Conservation (phyloP, 2,888 invertebrate genomes). For the Strigamia maritima region DNA sequence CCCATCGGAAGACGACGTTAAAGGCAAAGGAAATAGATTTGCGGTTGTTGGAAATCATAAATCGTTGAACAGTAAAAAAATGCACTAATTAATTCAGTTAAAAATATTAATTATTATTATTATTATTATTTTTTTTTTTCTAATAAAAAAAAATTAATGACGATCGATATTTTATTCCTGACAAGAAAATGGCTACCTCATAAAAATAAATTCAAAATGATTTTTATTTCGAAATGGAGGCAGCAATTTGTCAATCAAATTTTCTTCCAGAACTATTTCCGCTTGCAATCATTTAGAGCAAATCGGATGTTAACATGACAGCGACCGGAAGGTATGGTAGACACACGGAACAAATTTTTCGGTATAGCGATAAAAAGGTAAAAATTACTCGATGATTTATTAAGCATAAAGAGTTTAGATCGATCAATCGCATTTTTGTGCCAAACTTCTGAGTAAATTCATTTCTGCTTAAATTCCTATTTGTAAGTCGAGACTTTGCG, state of each 20-base stretch:
- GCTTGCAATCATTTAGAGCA: not conserved
- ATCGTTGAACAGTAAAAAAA: too few relatives aligned
- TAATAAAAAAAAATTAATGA: too few relatives aligned
- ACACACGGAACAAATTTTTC: not conserved
- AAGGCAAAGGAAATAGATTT: too few relatives aligned
- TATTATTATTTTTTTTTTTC: too few relatives aligned
- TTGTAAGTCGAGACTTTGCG: not conserved
- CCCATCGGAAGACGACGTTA: too few relatives aligned
- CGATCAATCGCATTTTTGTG: not conserved
- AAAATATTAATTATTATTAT: too few relatives aligned
- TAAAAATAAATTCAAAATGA: not conserved
- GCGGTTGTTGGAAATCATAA: too few relatives aligned
- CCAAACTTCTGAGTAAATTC: not conserved
- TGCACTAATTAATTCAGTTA: too few relatives aligned
- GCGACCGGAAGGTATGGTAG: not conserved
- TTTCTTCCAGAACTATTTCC: not conserved
- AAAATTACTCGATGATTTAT: not conserved
- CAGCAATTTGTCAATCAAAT: constrained; percentile 15
- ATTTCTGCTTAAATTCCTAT: not conserved
- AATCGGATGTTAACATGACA: not conserved
- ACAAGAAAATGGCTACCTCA: not conserved
- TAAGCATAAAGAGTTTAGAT: not conserved
- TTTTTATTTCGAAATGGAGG: too few relatives aligned
- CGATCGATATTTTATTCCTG: too few relatives aligned
- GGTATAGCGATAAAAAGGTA: not conserved